Base-by-base conservation (phyloP, 2,888 invertebrate species). In the Sipha maydis region DNA sequence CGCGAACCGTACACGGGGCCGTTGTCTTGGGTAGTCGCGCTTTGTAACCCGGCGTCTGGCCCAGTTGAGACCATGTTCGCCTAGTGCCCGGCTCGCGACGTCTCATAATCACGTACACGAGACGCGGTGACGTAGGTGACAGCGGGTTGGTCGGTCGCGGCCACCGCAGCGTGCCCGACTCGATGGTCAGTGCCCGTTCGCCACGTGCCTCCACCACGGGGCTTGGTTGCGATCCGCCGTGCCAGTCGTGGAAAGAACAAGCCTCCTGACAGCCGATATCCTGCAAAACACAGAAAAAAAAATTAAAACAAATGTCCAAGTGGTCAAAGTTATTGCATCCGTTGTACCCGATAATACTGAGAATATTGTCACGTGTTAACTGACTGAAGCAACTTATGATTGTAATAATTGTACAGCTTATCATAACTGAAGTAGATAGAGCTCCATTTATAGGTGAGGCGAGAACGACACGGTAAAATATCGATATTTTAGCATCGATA, bases 251-350 rank as follows among this genome's bases (percentile, higher is more conserved):
- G 91, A 95, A 95, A 90, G 94, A 93, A 91, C 95, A 95, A 54
- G 95, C 95, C 90, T 95, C 94, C 92, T 95, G 94, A 92, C 95
- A 95, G 83, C 95, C 95, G 85, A 94, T 94, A 91, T 95, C 95
- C 95, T 95, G 94, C 88, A 93, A 93, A 90, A 90, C 91, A 91
- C 85, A 89, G 73, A 67, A 34, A 3, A 34, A 61, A 34, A 3
- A 38, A 2, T 9, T n/a, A 71, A 31, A 31, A 71, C 1, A 28
- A 28, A 28, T 69, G 28, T 69, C 41, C 5, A 41, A 8, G 5
- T 41, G 41, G 41, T 41, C 41, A 41, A 0, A 34, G 4, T 34
- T 34, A 34, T 34, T 34, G 34, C 4, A 4, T 34, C 2, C 34
- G 34, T 34, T 34, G 2, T 4, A 4, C 34, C 34, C 34, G 4